Conservation (phyloP, 2,797 vertebrate species). For the Sebastes iracundus region DNA sequence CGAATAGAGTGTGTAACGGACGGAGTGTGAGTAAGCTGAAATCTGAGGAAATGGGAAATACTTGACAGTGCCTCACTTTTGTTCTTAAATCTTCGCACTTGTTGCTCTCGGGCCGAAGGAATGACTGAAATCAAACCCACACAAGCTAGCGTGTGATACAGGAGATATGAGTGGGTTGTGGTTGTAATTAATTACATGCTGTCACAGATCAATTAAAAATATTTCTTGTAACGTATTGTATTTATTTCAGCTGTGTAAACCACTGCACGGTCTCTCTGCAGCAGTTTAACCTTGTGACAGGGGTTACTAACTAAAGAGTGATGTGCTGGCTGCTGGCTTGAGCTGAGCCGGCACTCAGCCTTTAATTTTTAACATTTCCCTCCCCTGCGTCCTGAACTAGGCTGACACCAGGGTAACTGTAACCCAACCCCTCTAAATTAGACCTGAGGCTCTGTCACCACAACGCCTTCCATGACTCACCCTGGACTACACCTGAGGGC, state of each 20-base stretch:
- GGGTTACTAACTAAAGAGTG: background rate
- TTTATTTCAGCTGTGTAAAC: background rate
- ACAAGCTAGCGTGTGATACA: background rate
- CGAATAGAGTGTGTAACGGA: background rate
- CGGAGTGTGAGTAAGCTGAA: background rate
- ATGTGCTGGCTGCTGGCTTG: background rate
- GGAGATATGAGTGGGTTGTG: background rate
- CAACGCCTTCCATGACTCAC: slow-evolving; percentile 20
- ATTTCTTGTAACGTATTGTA: background rate
- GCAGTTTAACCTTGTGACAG: background rate
- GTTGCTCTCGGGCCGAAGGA: background rate
- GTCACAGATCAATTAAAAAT: background rate
- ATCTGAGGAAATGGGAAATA: background rate
- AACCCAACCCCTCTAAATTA: slow-evolving; percentile 35
- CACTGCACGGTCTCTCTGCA: background rate
- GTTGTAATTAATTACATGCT: background rate
- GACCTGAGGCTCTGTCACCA: slow-evolving; percentile 21
- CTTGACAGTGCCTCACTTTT: too few relatives aligned
- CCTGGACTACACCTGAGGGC: slow-evolving; percentile 14
- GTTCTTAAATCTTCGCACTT: background rate
- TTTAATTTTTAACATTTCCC: slow-evolving; percentile 56
- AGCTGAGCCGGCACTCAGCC: background rate
- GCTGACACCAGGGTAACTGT: slow-evolving; percentile 36
- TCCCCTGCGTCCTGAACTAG: slow-evolving; percentile 1
- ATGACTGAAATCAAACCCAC: background rate